Base-by-base conservation (phyloP, 1,140 invertebrate genomes). In the Choristoneura fumiferana region DNA sequence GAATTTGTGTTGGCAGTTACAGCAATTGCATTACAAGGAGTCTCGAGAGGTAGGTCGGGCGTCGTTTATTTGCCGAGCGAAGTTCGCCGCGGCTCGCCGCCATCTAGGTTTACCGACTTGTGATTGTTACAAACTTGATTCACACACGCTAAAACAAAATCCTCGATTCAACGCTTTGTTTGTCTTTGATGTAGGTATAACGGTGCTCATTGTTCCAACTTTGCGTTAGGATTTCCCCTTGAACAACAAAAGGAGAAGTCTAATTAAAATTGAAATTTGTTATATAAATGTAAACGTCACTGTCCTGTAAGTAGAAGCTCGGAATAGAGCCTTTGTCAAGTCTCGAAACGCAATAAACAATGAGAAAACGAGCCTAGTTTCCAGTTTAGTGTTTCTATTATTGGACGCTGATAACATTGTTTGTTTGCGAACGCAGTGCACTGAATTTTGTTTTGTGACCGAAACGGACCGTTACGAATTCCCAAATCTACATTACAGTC, bases 61-160 rank as follows among this genome's bases (percentile, higher is more conserved):
- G 60, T 53, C 58, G 59, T 36, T 49, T 70, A 61, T 73, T 74
- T 71, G 57, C n/a, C 39, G 37, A 65, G 58, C 59, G 60, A 71
- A 71, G 62, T 69, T 69, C 58, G 59, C 22, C 40, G 57, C n/a
- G n/a, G n/a, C n/a, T n/a, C n/a, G n/a, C 43, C 10, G 43, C 18
- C 43, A 49, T 49, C 22, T 49, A 49, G n/a, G 43, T 49, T 49
- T 36, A 54, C 13, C 33, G 18, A 35, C 52, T 54, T 54, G 52
- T 14, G 52, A 36, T 36, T 54, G 52, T 54, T 54, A 14, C 52
- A 54, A 54, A 54, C 33, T 54, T 54, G 34, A 54, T 54, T 54
- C 34, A 54, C 52, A 54, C 13, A 54, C 13, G 52, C 52, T 17
- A 33, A 37, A 49, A 54, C 52, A 35, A 36, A 53, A 54, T 54